These are phyloP conservation scores for Timema podura DNA, from an alignment of 2,888 invertebrate species.

Conservation along the genomic window DNA sequence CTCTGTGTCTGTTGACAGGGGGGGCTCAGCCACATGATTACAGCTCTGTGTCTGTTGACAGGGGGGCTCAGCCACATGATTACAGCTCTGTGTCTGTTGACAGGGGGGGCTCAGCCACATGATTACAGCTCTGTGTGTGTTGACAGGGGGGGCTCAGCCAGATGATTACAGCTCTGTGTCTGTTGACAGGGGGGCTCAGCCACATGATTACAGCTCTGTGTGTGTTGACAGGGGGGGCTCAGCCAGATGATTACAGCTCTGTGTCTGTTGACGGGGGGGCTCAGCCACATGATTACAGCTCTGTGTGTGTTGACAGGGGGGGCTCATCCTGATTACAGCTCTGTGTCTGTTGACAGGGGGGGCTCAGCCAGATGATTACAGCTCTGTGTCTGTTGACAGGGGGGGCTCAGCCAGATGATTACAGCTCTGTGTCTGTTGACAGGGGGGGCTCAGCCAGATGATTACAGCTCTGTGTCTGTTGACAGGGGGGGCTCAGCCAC, in stretches of 20 bases:
- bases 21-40: too few relatives aligned
- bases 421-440: constrained; percentile 71
- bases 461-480: not conserved
- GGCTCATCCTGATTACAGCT: constrained; percentile 84
- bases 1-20: constrained; percentile 59
- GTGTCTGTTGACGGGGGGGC: constrained; percentile 52
- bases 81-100: constrained; percentile 75
- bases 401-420: constrained; percentile 78
- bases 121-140: not conserved
- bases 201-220: too few relatives aligned
- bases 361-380: too few relatives aligned
- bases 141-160: constrained; percentile 57
- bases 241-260: constrained; percentile 88
- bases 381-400: not conserved
- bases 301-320: constrained; percentile 36
- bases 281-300: too few relatives aligned
- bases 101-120: too few relatives aligned
- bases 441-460: too few relatives aligned
- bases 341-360: constrained; percentile 55
- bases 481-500: constrained; percentile 61
- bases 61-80: constrained; percentile 74
- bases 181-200: too few relatives aligned
- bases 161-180: constrained; percentile 91
- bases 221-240: constrained; percentile 47
- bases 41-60: not conserved